Conservation (phyloP, 37 sponge, comb jelly and placozoan species). For the Halichondria panicea region DNA sequence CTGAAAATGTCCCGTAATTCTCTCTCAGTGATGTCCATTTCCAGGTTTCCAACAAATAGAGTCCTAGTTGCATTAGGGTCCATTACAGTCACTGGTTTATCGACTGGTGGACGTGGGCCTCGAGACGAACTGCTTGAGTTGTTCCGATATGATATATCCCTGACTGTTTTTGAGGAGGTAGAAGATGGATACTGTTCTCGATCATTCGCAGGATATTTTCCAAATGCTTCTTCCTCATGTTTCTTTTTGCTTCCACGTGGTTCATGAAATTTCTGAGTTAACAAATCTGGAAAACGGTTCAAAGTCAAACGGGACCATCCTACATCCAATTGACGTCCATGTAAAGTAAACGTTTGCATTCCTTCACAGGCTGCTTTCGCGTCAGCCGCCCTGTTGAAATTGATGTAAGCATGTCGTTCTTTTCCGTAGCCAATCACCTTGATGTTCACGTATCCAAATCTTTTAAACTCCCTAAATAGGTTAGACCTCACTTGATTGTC, state of each 20-base stretch:
- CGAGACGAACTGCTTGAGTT: conserved; percentile 1
- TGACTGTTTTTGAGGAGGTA: neutral
- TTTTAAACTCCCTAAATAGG: conserved; percentile 67
- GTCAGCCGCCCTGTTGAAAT: conserved; percentile 62
- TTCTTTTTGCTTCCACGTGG: neutral
- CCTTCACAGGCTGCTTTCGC: conserved; percentile 52
- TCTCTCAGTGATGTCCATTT: conserved; percentile 74
- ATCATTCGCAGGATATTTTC: neutral
- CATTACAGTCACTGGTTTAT: conserved; percentile 28
- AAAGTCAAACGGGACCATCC: conserved; percentile 78
- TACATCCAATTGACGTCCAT: conserved; percentile 46
- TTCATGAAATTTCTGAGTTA: neutral
- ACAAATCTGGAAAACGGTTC: conserved; percentile 26
- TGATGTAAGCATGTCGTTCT: conserved; percentile 79
- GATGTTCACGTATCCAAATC: conserved; percentile 67
- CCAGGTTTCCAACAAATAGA: conserved; percentile 95
- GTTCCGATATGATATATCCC: conserved; percentile 35
- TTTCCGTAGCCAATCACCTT: conserved; percentile 70
- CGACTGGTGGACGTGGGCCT: neutral
- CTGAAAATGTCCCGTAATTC: conserved; percentile 84
- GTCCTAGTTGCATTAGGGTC: conserved; percentile 89
- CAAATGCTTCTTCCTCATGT: neutral
- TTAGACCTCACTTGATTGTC: conserved; percentile 52
- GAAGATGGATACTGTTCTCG: neutral
- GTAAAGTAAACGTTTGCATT: conserved; percentile 33